A percentile compares a stretch with the other conserved stretches of the same genome.
Conservation (phyloP, 2,888 invertebrate genomes). For the Thera britannica region DNA sequence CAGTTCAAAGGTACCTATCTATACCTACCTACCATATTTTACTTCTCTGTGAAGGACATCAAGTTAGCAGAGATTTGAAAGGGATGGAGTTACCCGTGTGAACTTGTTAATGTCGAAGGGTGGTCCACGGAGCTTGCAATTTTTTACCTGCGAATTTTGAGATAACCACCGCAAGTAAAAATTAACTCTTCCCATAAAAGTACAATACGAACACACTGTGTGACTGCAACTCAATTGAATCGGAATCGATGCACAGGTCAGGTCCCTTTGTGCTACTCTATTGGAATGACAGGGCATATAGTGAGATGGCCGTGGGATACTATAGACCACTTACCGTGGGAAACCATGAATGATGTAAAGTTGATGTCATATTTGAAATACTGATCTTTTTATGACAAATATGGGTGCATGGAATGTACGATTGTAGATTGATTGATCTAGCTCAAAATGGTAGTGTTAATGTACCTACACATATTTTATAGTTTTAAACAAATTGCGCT, state of each 20-base stretch:
- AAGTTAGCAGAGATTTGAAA: not conserved
- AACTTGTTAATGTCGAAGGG: not conserved
- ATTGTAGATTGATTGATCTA: constrained; percentile 6
- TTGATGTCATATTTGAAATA: constrained; percentile 28
- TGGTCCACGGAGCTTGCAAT: not conserved
- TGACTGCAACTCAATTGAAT: constrained; percentile 27
- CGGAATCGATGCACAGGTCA: constrained; percentile 25
- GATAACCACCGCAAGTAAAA: constrained; percentile 7
- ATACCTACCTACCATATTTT: too few species aligned
- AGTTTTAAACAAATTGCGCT: too few species aligned
- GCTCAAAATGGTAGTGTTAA: not conserved
- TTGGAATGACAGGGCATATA: constrained; percentile 24
- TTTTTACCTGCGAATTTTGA: constrained; percentile 4
- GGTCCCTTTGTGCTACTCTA: constrained; percentile 29
- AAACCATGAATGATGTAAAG: constrained; percentile 41
- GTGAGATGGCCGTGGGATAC: constrained; percentile 48
- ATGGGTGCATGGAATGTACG: constrained; percentile 2
- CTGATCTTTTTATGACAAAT: constrained; percentile 22
- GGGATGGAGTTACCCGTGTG: constrained; percentile 4
- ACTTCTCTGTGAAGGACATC: too few species aligned
- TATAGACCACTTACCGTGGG: constrained; percentile 52
- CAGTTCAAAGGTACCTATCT: too few species aligned
- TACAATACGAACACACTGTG: constrained; percentile 33
- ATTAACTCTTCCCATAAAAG: constrained; percentile 23
- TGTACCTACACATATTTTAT: too few species aligned